Base-by-base conservation (phyloP, 2,888 invertebrate genomes). In the Thumatha senex region DNA sequence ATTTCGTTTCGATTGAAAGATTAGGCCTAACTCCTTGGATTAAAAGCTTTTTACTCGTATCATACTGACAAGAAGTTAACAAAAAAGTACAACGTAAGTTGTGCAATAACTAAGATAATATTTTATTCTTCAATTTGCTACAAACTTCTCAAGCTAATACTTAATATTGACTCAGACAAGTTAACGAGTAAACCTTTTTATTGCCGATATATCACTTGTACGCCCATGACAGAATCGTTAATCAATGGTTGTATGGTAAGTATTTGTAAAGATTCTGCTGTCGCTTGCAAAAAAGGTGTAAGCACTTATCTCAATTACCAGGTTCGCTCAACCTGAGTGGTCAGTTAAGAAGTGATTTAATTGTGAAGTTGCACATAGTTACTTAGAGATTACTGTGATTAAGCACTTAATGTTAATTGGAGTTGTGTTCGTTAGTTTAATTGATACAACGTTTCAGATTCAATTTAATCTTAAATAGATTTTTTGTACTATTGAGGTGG, bases 171-270 rank as follows among this genome's bases (percentile, higher is more conserved):
- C 50, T 52, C 52, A 53, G 36, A 38, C 14, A 10, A 46, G 24
- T 45, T 52, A 48, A 45, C 36, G 38, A 61, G 54, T 45, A 49
- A 24, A 29, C 33, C 2, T 51, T 45, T 46, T 51, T 48, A 54
- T 51, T 40, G 24, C 40, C 61, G 50, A 71, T 66, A 66, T 53
- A 67, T 66, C 61, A 63, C 51, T 18, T 43, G 34, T 43, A 29
- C 44, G 41, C 11, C 36, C 51, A 41, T 61, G 61, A 61, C 66
- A 63, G 58, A 50, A 61, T 58, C 54, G 56, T 63, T 61, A 63
- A 61, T 67, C 58, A 66, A 60, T 50, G 51, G 14, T 43, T 36
- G 56, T 54, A 47, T 31, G 33, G 46, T 2, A 31, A 8, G 11
- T 31, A 31, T 31, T 31, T 11, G 11, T 31, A 31, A 8, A n/a